phyloP scores from a whole-genome alignment of 23 tunicate species.

The Diplosoma virens region DNA sequence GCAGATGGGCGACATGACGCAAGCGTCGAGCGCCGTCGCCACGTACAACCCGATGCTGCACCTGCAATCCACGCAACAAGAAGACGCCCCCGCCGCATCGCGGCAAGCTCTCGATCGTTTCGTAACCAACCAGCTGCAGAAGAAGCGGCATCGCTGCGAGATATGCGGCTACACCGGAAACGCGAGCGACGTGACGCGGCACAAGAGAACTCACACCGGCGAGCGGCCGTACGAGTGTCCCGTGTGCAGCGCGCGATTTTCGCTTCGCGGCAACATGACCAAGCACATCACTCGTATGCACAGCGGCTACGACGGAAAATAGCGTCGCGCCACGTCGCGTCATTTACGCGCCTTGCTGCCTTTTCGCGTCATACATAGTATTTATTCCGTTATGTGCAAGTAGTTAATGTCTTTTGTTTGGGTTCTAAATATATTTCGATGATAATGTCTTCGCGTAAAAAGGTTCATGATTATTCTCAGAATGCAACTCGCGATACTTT shows the following conservation, averaged over 20 bases:
- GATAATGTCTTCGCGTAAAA: too few relatives aligned
- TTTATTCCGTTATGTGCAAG: too few relatives aligned
- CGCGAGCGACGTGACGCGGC: conserved; percentile 16
- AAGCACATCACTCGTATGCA: conserved; percentile 13
- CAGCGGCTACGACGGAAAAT: background rate
- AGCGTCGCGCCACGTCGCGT: too few relatives aligned
- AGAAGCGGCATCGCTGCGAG: conserved; percentile 12
- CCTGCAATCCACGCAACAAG: conserved; percentile 1
- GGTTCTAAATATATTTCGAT: too few relatives aligned
- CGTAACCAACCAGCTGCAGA: background rate
- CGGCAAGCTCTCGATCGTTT: background rate
- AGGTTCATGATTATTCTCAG: too few relatives aligned
- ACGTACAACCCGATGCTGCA: conserved; percentile 36
- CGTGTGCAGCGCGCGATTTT: conserved; percentile 7
- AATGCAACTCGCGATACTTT: too few relatives aligned
- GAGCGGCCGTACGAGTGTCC: conserved; percentile 18
- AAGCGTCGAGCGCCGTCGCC: conserved; percentile 4
- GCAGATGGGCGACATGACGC: background rate
- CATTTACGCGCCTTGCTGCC: too few relatives aligned
- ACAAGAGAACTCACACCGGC: conserved; percentile 21
- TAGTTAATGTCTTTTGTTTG: too few relatives aligned
- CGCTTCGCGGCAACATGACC: conserved; percentile 22
- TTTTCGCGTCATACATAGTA: too few relatives aligned
- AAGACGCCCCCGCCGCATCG: background rate
- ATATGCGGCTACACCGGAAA: conserved; percentile 9